Evolutionary conservation across 1,140 invertebrate genomes (phyloP).

Genomic region (Pseudobourletiella spinata): DNA sequence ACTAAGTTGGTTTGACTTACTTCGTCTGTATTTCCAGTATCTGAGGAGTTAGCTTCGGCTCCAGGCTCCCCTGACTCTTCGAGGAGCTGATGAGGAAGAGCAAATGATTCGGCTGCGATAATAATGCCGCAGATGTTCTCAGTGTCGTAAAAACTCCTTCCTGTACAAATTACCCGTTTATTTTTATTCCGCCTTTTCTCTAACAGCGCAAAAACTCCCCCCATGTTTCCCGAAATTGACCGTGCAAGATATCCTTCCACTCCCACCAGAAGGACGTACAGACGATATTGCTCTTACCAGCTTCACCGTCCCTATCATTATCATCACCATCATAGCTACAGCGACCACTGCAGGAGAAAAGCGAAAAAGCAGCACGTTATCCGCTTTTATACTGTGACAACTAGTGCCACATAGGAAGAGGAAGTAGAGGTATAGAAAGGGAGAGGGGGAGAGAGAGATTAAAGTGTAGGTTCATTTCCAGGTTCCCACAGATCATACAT

Average conservation of each 20-base stretch:
- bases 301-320: no score
- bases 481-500: neutral
- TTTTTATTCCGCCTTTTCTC: slow-evolving; percentile 3
- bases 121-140: slow-evolving; percentile 18
- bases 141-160: slow-evolving; percentile 23
- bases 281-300: no score
- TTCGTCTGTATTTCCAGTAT: slow-evolving; percentile 26
- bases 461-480: neutral
- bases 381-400: no score
- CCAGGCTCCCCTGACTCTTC: neutral
- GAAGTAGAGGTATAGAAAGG: neutral
- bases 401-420: no score
- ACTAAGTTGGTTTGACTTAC: slow-evolving; percentile 11
- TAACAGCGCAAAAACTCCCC: neutral
- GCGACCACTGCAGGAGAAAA: no score
- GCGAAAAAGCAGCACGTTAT: no score
- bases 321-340: no score
- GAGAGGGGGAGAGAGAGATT: neutral
- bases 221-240: no score
- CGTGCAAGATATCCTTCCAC: no score
- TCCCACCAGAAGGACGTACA: no score
- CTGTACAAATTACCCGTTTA: slow-evolving; percentile 11
- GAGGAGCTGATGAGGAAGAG: slow-evolving; percentile 15
- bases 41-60: slow-evolving; percentile 23
- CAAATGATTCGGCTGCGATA: slow-evolving; percentile 23